Percentiles rank a stretch among this genome's conserved stretches.
Conservation (phyloP, 2,797 vertebrate species). For the Mallotus villosus region DNA sequence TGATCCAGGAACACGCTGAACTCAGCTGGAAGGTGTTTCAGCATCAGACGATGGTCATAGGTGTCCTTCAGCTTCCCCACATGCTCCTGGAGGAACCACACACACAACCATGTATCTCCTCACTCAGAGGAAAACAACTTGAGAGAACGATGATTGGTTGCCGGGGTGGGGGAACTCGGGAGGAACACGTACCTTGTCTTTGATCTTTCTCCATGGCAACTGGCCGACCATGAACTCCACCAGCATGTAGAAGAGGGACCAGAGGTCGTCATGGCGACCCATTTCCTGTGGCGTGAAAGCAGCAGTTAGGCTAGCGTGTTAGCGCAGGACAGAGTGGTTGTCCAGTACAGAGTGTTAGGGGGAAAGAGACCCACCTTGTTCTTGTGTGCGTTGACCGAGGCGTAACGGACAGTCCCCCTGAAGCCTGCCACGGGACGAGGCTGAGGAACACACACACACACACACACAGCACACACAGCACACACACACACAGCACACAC, state of each 20-base stretch:
- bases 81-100: conserved; percentile 82
- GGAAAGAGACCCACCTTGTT: conserved; percentile 83
- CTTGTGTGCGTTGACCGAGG: conserved; percentile 95
- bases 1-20: conserved; percentile 93
- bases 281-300: conserved; percentile 82
- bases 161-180: background rate
- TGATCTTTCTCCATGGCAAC: conserved; percentile 98
- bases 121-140: conserved; percentile 9
- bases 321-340: background rate
- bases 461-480: too few species aligned
- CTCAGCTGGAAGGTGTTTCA: conserved; percentile 95
- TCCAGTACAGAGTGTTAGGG: background rate
- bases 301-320: background rate
- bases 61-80: conserved; percentile 97
- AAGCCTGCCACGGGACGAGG: conserved; percentile 96
- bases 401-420: conserved; percentile 95
- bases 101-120: conserved; percentile 1
- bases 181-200: conserved; percentile 87
- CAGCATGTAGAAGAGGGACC: conserved; percentile 99
- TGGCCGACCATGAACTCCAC: conserved; percentile 97
- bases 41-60: conserved; percentile 94
- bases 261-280: conserved; percentile 97
- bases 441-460: conserved; percentile 61
- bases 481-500: background rate
- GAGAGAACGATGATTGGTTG: background rate